Evolutionary conservation across 2,888 invertebrate species (phyloP), one percentile per base, ranked within the genome.

Genomic region (Hoplodrina ambigua): DNA sequence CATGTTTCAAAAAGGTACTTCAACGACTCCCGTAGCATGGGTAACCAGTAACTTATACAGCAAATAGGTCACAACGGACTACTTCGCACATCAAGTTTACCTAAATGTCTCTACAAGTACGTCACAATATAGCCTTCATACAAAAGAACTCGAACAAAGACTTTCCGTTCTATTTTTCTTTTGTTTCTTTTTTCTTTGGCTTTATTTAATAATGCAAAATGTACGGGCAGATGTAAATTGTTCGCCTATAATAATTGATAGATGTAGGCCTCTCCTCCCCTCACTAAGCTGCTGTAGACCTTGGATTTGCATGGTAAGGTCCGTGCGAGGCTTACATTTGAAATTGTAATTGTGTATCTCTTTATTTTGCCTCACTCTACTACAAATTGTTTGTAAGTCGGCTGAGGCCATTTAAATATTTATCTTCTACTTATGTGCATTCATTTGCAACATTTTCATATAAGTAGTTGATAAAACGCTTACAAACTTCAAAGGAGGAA

Each of bases 331-430:
- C 76, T 69, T 61, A 64, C 68, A 85, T 86, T 85, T 86, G 78
- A 85, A 86, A 84, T 84, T 85, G 80, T 81, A 86, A 86, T 86
- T 77, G 71, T 64, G 68, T 78, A 68, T 76, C 64, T 74, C 70
- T 69, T 79, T 72, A 72, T 71, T 69, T 73, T 61, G 52, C 60
- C 49, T 64, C 49, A 49, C 30, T 74, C 25, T 58, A 41, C 55
- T 63, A 64, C 49, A 73, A 68, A 63, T 65, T 70, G 65, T 70
- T 73, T 81, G 61, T 68, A 46, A 65, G 70, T 49, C 50, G 55
- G 62, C 60, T 64, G 55, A 59, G 64, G 50, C 37, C n/a, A 62
- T 60, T 75, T 82, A 44, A 80, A 76, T 78, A 67, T 72, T 68
- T 68, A 69, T 69, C 73, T 69, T 73, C 62, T 81, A 62, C 52